Percentiles rank a stretch among this genome's conserved stretches.
phyloP scores from a whole-genome alignment of 2,888 invertebrate species.

The Meliscaeva auricollis region DNA sequence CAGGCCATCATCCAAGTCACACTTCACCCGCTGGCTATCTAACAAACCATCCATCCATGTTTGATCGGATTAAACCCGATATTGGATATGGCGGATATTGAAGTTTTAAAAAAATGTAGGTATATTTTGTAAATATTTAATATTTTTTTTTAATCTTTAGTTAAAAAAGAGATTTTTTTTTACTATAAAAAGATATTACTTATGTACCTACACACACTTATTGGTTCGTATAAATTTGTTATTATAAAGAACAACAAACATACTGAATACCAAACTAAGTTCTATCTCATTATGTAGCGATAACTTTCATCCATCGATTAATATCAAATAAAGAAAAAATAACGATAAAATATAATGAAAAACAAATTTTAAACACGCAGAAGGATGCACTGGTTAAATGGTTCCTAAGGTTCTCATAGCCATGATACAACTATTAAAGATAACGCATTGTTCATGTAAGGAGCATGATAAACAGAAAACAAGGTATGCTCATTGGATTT shows the following conservation, averaged over 20 bases:
- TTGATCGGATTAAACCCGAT: constrained; percentile 85
- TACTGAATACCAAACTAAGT: constrained; percentile 66
- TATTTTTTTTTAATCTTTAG: constrained; percentile 23
- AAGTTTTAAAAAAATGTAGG: constrained; percentile 76
- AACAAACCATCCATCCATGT: constrained; percentile 84
- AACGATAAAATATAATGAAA: neutral
- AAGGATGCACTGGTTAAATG: constrained; percentile 54
- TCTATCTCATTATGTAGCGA: constrained; percentile 65
- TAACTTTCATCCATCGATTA: constrained; percentile 65
- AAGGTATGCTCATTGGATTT: no score
- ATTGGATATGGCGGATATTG: constrained; percentile 85
- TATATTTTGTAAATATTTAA: constrained; percentile 11
- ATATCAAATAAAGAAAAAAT: neutral
- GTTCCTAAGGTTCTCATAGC: constrained; percentile 69
- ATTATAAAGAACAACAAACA: neutral
- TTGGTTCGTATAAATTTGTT: constrained; percentile 41
- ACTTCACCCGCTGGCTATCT: constrained; percentile 55
- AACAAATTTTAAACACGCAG: constrained; percentile 36
- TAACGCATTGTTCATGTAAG: no score
- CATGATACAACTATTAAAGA: no score
- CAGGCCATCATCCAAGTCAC: constrained; percentile 56
- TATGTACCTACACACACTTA: constrained; percentile 42
- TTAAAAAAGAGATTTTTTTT: neutral
- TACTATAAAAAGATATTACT: constrained; percentile 3
- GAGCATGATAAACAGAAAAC: no score